Base-by-base conservation (phyloP, 53 echinoderm and acorn worm species). In the Holothuria scabra region DNA sequence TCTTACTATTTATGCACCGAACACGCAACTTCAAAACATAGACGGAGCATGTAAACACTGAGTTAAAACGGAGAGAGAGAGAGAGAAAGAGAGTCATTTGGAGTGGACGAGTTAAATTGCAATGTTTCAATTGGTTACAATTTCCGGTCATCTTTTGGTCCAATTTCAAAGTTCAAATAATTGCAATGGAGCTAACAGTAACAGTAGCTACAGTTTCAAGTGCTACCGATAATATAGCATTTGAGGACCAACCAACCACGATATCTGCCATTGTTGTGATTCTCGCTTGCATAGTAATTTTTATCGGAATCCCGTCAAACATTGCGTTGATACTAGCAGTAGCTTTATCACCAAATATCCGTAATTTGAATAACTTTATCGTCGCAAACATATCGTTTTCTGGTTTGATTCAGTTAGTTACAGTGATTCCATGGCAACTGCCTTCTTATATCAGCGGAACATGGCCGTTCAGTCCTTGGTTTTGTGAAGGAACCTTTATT, bases 341-440 rank as follows among this genome's bases (percentile, higher is more conserved):
- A 28, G 23, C 52, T 23, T 19, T 56, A 46, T 29, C 78, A 13
- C 78, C 56, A 29, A 28, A 78, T 16, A 56, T 78, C 18, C 78
- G 33, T 28, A 78, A 56, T 31, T 58, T 78, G 30, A 78, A 78
- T 56, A 78, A 78, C 33, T 57, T 78, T 23, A 78, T 78, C 10
- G 56, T 78, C 21, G 78, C 78, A 5, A 78, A 78, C 34, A 78
- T 78, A 23, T 56, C 78, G 26, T 21, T 30, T n/a, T 56, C 78
- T 19, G 78, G 78, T 56, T 32, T 78, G 32, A 11, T 78, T 56
- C 78, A 78, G 52, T 23, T 78, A 32, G 31, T 78, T 16, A 29
- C 58, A 19, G 78, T 78, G 12, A 78, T 78, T 49, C 78, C 78
- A 14, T 78, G 78, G 78, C 78, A 78, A 30, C 56, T 78, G 21